Evolutionary conservation across 2,797 vertebrate species (phyloP), one percentile per base, ranked within the genome.

Genomic region (Xyrichtys novacula): DNA sequence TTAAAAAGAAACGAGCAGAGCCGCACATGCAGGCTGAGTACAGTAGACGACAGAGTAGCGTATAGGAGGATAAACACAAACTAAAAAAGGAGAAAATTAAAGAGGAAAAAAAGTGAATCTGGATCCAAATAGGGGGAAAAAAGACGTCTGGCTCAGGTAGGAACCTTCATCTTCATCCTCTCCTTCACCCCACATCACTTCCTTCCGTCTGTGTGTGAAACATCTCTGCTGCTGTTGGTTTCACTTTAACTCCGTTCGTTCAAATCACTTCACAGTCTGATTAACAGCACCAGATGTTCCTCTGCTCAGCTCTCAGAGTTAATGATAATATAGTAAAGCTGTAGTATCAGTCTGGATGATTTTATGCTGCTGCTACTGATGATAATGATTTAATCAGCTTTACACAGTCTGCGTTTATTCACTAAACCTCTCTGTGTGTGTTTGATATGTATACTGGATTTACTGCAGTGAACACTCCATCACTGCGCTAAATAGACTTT

Each of bases 211-310:
- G 40, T 52, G 47, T 48, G 62, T 22, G 52, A 58, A 58, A 43
- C 3, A 29, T 62, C 52, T 58, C 12, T 22, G 62, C 64, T 40
- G 46, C 68, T 46, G 74, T 71, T 16, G 7, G 70, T 65, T 79
- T 78, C 65, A 38, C 69, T 71, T 74, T 43, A 58, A 43, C 49
- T 10, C 49, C 56, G 26, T 53, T 22, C 19, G 8, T 46, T 78
- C 26, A 4, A 73, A 81, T 83, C 56, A 44, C 39, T 74, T 80
- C 23, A 81, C 71, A 73, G 79, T 71, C 85, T 85, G 78, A 83
- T 79, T 71, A 77, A 62, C 78, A 62, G 47, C 29, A 48, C 43
- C 78, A 86, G 81, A 84, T 84, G 78, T 77, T 81, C 65, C 53
- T 74, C 60, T 44, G 59, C 64, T 57, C 68, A 47, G 55, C 66